Conservation (phyloP, 2,113 vertebrate species). For the Brachionichthys hirsutus region DNA sequence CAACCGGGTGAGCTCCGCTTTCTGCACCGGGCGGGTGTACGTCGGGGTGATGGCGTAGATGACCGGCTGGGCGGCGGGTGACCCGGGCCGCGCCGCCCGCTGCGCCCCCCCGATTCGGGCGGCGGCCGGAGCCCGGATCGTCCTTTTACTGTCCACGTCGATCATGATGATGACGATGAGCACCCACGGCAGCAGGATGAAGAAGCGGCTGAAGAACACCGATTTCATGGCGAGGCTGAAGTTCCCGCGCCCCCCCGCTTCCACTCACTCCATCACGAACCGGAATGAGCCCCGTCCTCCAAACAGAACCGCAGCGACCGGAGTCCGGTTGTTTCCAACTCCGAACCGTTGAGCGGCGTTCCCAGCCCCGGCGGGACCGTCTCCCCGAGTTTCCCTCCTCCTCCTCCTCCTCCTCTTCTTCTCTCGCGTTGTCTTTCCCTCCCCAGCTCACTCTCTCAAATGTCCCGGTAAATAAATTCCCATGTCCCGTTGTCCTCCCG, state of each 20-base stretch:
- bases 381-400: conserved; percentile 26
- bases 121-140: conserved; percentile 70
- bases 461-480: conserved; percentile 39
- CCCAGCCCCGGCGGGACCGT: conserved; percentile 56
- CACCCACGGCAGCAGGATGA: conserved; percentile 91
- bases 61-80: conserved; percentile 74
- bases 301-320: no score
- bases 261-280: conserved; percentile 57
- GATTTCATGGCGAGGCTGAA: conserved; percentile 84
- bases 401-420: conserved; percentile 12
- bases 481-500: conserved; percentile 4
- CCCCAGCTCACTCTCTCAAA: conserved; percentile 12
- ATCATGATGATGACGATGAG: conserved; percentile 93
- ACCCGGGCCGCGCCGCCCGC: conserved; percentile 36
- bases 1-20: conserved; percentile 93
- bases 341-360: conserved; percentile 25
- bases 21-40: conserved; percentile 94
- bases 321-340: background rate
- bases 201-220: conserved; percentile 85
- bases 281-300: background rate
- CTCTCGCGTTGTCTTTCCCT: conserved; percentile 36
- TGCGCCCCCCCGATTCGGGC: conserved; percentile 56
- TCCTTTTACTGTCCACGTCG: conserved; percentile 83
- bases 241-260: conserved; percentile 31
- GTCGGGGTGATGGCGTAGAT: conserved; percentile 96